A percentile compares a stretch with the other conserved stretches of the same genome.
phyloP scores from a whole-genome alignment of 2,888 invertebrate genomes.

The Vanessa cardui region DNA sequence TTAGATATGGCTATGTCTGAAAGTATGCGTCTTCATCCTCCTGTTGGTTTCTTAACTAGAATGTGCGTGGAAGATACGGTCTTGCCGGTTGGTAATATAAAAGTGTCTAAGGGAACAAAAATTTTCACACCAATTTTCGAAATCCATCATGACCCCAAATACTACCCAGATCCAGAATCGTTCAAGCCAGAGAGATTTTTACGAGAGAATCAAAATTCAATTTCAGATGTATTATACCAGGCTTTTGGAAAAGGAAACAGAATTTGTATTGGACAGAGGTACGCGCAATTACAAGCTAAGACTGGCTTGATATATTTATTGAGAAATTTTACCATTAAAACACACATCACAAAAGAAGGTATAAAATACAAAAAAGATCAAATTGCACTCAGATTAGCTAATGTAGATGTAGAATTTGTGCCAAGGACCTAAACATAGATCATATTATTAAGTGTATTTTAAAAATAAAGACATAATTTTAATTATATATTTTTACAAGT shows the following conservation, averaged over 20 bases:
- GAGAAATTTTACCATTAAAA: constrained; percentile 50
- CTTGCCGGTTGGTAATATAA: constrained; percentile 59
- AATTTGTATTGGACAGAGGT: constrained; percentile 67
- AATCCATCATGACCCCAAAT: constrained; percentile 65
- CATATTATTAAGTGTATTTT: too few species aligned
- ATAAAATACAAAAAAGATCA: constrained; percentile 41
- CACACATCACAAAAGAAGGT: constrained; percentile 23
- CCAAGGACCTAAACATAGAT: constrained; percentile 14
- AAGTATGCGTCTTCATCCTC: constrained; percentile 55
- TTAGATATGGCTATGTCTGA: constrained; percentile 59
- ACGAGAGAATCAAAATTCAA: constrained; percentile 47
- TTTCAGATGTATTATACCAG: constrained; percentile 53
- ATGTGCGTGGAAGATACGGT: constrained; percentile 52
- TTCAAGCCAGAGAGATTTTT: constrained; percentile 69
- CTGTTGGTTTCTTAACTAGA: constrained; percentile 53
- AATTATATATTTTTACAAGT: too few species aligned
- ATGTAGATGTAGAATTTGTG: constrained; percentile 36
- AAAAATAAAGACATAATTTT: too few species aligned
- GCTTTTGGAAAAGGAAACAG: constrained; percentile 75
- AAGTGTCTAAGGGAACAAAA: constrained; percentile 55
- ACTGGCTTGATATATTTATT: constrained; percentile 51
- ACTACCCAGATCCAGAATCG: constrained; percentile 65
- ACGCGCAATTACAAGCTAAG: constrained; percentile 41
- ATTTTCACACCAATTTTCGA: constrained; percentile 56
- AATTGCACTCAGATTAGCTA: constrained; percentile 35